Base-by-base conservation (phyloP, 2,888 invertebrate genomes). In the Drosophila borborema region DNA sequence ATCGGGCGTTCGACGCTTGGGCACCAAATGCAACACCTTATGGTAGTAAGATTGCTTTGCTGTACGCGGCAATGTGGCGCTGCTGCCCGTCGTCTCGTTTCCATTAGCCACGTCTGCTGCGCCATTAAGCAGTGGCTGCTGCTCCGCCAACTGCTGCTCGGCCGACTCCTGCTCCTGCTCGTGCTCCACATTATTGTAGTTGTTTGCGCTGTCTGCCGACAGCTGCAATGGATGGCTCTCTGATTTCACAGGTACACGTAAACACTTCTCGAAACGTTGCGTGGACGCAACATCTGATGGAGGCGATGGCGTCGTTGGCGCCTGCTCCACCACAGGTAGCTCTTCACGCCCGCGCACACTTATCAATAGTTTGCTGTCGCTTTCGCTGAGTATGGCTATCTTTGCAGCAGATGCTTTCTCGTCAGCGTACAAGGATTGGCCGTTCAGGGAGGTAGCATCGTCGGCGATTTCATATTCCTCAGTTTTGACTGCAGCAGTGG, bases 1-100 rank as follows among this genome's bases (percentile, higher is more conserved):
- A 94, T 97, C 97, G 36, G 97, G 96, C 66, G 97, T 96, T 87
- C 95, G 95, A 78, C 96, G 95, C 92, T 95, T 96, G 69, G 97
- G 97, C 78, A 97, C 96, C 89, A 94, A 93, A 72, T 93, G 90
- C 41, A 92, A 70, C 66, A 91, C 91, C 67, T 91, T 91, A 71
- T 90, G 91, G 72, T 91, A 90, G 72, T 91, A 91, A 38, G 90
- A 88, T 70, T 92, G 91, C 51, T 92, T 91, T 12, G 80, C 49
- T 28, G 90, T 81, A 41, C 92, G 90, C 40, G 93, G 93, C 58
- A 92, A 78, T 10, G 91, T 90, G 23, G 82, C 77, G 46, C 80
- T 65, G 38, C 64, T 64, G 3, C 60, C 67, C 38, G 62, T 18
- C 28, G 64, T 51, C 48, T 71, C 74, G 64, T 91, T 92, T 59